Evolutionary conservation across 2,888 invertebrate species (phyloP), one percentile per base, ranked within the genome.

Genomic region (Trachelus iudaicus): DNA sequence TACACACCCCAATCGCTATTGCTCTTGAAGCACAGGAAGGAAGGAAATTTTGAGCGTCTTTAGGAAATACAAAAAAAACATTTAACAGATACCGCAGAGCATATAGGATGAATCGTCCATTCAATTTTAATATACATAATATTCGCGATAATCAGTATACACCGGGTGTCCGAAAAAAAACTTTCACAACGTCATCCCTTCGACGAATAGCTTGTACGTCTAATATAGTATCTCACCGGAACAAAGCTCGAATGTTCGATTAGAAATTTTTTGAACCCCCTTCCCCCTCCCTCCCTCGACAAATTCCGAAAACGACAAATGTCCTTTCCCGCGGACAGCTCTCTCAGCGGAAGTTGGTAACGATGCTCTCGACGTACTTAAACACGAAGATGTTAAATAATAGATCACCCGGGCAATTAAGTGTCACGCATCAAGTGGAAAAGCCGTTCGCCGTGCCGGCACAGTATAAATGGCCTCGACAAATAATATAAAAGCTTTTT

Each of bases 251-350:
- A 56, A 23, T 2, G 0, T 56, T 56, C 23, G 9, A 56, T 56
- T 6, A 6, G 2, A 56, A 23, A 56, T 23, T 56, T 40, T 40
- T 34, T 78, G 77, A 80, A 81, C 80, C 78, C 77, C 77, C 78
- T 3, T 3, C 78, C 80, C 77, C 79, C 3, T 0, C 15, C 6
- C 4, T 4, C 6, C 23, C 40, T 0, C 15, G 6, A 23, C 15
- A 23, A 56, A 56, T 23, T 15, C 0, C 6, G 0, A 23, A 40
- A 56, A 2, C 23, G 9, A 56, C 40, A 56, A 23, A 56, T 23
- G 9, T 56, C 40, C 23, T 23, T 23, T 6, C 40, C 40, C 6
- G 9, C 15, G 2, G 0, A 23, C 15, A 9, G 23, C 6, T 56
- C 23, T 23, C 23, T 56, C 23, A 4, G 9, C 40, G 40, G 40